Evolutionary conservation across 2,113 vertebrate species (phyloP), one percentile per base, ranked within the genome.

Genomic region (Crotalus helleri): DNA sequence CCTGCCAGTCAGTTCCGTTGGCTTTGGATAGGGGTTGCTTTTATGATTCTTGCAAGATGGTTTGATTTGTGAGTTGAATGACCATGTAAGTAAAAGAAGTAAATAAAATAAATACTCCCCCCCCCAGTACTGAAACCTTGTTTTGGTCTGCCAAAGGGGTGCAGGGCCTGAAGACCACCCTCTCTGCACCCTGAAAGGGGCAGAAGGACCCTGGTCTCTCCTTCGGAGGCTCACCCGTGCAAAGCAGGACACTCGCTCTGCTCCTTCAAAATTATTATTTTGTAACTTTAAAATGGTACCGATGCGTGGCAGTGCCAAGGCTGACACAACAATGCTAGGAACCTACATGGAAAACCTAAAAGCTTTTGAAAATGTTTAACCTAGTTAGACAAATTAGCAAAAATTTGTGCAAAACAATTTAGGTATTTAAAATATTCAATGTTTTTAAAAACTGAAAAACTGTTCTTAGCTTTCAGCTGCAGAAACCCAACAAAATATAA

Each of bases 401-500:
- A 98, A 98, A 98, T 97, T 98, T 97, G 98, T 98, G 98, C 97
- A 98, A 98, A 98, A 98, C 97, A 98, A 98, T 98, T 98, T 98
- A 98, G 98, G 98, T 98, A 98, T 98, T 98, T 98, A 98, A 98
- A 98, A 98, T 98, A 98, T 98, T 98, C 98, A 98, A 98, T 98
- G 98, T 98, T 98, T 98, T 98, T 98, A 98, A 98, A 98, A 98
- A 98, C 97, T 97, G 98, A 98, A 97, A 97, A 98, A 98, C 97
- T 98, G 97, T 98, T 98, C 98, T 97, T 98, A 97, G 98, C 97
- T 98, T 98, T 98, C 97, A 98, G 98, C 97, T 98, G 98, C 98
- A 98, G 97, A 98, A 98, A 98, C 97, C 97, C 98, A 98, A 98
- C 98, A 98, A 98, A 98, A 98, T 98, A 97, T 98, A 98, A 98